phyloP scores from a whole-genome alignment of 2,113 vertebrate species.

The Sitta europaea region DNA sequence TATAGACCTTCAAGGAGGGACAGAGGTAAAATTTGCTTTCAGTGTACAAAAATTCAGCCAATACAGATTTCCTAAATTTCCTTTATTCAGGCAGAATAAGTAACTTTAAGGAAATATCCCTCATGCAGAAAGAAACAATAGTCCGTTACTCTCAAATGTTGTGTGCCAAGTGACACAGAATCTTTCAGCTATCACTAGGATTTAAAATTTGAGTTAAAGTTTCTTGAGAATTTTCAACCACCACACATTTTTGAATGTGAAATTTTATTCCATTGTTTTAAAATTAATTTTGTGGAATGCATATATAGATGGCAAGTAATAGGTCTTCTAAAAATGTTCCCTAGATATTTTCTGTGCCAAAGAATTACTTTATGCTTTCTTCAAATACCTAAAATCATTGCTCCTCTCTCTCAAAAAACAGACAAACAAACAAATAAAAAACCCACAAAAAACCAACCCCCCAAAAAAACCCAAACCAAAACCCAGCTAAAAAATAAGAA shows the following conservation, averaged over 20 bases:
- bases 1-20: background rate
- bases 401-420: background rate
- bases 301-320: background rate
- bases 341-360: background rate
- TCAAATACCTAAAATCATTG: background rate
- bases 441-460: rapidly evolving
- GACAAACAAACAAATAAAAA: background rate
- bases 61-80: background rate
- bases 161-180: background rate
- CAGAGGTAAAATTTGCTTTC: background rate
- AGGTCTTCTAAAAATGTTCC: background rate
- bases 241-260: background rate
- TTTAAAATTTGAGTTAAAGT: background rate
- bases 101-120: background rate
- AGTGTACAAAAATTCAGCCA: background rate
- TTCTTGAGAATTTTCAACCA: background rate
- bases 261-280: background rate
- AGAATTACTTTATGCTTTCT: background rate
- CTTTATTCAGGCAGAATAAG: background rate
- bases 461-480: too few species aligned
- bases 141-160: background rate
- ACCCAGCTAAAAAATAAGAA: too few species aligned
- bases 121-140: background rate
- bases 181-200: background rate
- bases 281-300: background rate